A percentile compares a stretch with the other conserved stretches of the same genome.
phyloP scores from a whole-genome alignment of 2,888 invertebrate genomes.

The Dryococelus australis region DNA sequence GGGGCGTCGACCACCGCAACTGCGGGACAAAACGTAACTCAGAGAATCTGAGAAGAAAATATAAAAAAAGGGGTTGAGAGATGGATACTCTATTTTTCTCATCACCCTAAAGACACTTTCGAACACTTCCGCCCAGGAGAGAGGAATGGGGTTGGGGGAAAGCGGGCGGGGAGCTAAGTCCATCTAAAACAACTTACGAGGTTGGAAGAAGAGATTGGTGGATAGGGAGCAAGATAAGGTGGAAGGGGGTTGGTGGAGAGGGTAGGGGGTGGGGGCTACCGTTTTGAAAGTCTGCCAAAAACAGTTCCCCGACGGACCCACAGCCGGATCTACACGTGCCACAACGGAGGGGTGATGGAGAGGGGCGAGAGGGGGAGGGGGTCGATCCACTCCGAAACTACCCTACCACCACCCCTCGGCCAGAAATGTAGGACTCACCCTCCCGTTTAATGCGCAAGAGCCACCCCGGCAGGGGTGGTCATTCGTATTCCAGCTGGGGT shows the following conservation, averaged over 20 bases:
- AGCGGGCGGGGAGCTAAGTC: not conserved
- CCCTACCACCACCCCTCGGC: not conserved
- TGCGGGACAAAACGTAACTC: not conserved
- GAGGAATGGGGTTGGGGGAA: too few relatives aligned
- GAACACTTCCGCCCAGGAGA: not conserved
- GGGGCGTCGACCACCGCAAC: not conserved
- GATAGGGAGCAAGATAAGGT: not conserved
- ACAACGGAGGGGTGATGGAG: not conserved
- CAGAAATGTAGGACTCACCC: constrained; percentile 16
- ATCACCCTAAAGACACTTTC: not conserved
- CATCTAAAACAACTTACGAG: constrained; percentile 9
- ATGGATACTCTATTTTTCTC: not conserved
- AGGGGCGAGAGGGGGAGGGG: not conserved
- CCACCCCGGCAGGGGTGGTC: not conserved
- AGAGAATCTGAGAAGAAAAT: not conserved
- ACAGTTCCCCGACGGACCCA: not conserved
- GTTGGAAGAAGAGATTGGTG: not conserved
- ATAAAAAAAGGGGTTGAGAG: not conserved
- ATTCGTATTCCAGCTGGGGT: constrained; percentile 9
- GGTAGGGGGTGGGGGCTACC: not conserved
- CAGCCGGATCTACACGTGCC: constrained; percentile 1
- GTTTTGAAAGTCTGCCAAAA: constrained; percentile 16
- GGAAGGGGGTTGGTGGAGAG: too few relatives aligned
- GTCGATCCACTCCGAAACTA: not conserved
- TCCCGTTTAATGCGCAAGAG: not conserved